Percentiles rank a stretch among this genome's conserved stretches.
Evolutionary conservation across 2,113 vertebrate species (phyloP).

Genomic region (Condylura cristata): DNA sequence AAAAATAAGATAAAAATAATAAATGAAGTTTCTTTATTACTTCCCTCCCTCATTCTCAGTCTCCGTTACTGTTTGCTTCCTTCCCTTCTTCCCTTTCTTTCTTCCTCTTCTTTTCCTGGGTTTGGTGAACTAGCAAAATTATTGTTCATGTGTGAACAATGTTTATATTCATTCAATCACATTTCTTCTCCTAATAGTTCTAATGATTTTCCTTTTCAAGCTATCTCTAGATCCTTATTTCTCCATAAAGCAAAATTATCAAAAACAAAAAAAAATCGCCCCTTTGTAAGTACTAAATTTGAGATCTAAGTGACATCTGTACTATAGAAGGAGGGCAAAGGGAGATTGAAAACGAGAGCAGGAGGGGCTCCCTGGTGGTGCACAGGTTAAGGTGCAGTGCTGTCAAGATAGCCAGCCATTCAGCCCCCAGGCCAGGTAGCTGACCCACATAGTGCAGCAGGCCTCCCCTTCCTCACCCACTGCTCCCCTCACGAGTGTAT

Average conservation of each 20-base stretch:
- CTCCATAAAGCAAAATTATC: neutral
- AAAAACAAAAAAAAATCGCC: neutral
- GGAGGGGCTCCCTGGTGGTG: too few species aligned
- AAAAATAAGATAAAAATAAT: too few species aligned
- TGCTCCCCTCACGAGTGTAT: too few species aligned
- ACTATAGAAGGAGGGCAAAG: fast-evolving
- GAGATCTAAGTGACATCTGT: neutral
- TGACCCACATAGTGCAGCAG: too few species aligned
- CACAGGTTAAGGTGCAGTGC: too few species aligned
- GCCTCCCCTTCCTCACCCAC: too few species aligned
- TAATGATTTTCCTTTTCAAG: neutral
- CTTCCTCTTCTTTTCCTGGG: neutral
- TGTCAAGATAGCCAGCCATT: too few species aligned
- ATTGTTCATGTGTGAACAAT: neutral
- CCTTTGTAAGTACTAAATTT: neutral
- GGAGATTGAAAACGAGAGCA: neutral
- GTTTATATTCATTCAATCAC: neutral
- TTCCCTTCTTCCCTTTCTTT: fast-evolving
- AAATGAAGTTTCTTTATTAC: too few species aligned
- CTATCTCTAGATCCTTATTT: neutral
- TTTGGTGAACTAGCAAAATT: neutral
- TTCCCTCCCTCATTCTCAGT: too few species aligned
- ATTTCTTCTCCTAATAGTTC: neutral
- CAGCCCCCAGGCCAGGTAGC: too few species aligned
- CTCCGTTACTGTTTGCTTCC: neutral